A percentile compares a stretch with the other conserved stretches of the same genome.
phyloP scores from a whole-genome alignment of 2,888 invertebrate genomes.

The Blera fallax region DNA sequence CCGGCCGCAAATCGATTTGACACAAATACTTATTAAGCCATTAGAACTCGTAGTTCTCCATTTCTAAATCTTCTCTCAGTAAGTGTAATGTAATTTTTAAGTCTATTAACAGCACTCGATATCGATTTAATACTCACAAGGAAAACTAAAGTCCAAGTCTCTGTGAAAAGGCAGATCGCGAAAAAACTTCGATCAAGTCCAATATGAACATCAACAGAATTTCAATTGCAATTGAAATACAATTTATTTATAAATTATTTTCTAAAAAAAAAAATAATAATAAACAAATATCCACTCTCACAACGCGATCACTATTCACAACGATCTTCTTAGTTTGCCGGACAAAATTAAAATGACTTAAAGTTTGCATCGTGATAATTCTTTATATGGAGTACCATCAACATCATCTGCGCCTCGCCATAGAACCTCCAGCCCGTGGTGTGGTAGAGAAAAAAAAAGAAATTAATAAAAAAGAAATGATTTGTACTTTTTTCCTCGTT shows the following conservation, averaged over 20 bases:
- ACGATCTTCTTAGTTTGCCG: conserved; percentile 69
- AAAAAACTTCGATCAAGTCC: not conserved
- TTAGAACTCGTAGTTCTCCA: not conserved
- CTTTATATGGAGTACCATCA: conserved; percentile 74
- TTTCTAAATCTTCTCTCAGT: not conserved
- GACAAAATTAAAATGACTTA: conserved; percentile 75
- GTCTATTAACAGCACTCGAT: not conserved
- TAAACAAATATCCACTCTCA: not conserved
- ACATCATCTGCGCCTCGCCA: conserved; percentile 50
- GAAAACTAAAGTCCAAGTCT: not conserved
- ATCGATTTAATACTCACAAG: conserved; percentile 18
- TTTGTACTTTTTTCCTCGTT: conserved; percentile 54
- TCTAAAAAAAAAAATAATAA: not conserved
- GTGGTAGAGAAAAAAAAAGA: conserved; percentile 48
- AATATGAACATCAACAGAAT: not conserved
- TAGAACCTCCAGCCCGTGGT: conserved; percentile 51
- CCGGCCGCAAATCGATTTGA: conserved; percentile 25
- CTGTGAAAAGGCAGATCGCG: not conserved
- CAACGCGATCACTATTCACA: conserved; percentile 26
- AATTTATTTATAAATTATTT: not conserved
- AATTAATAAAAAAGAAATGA: conserved; percentile 63
- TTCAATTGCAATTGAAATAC: not conserved
- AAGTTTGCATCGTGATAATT: conserved; percentile 74
- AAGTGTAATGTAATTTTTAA: too few species aligned
- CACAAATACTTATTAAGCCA: conserved; percentile 18